These are phyloP conservation scores for Habrosyne pyritoides DNA, from an alignment of 2,888 invertebrate genomes.

Conservation along the genomic window DNA sequence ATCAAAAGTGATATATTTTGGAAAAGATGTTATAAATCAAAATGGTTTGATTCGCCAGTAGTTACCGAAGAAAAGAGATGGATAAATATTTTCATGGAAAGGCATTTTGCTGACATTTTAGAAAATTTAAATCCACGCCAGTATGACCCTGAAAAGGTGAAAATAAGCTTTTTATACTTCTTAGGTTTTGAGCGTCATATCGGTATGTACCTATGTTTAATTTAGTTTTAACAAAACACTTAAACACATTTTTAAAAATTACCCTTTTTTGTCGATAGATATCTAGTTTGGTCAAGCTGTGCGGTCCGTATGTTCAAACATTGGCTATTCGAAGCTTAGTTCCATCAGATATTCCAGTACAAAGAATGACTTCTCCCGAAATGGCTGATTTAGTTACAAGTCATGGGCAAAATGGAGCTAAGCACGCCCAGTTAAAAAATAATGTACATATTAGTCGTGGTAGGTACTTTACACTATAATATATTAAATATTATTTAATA, in stretches of 20 bases:
- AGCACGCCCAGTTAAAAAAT: slow-evolving; percentile 40
- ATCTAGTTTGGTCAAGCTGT: slow-evolving; percentile 69
- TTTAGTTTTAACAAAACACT: too few species aligned
- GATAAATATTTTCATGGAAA: slow-evolving; percentile 75
- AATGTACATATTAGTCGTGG: slow-evolving; percentile 60
- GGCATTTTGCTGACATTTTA: slow-evolving; percentile 71
- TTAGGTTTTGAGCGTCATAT: too few species aligned
- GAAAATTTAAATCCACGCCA: slow-evolving; percentile 75
- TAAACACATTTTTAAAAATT: too few species aligned
- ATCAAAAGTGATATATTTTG: slow-evolving; percentile 77
- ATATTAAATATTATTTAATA: slow-evolving; percentile 5
- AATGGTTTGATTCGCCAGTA: slow-evolving; percentile 60
- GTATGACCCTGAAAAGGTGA: slow-evolving; percentile 78
- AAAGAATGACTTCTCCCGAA: slow-evolving; percentile 73
- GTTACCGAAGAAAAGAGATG: slow-evolving; percentile 57
- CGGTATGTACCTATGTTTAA: too few species aligned
- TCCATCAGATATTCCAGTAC: slow-evolving; percentile 70
- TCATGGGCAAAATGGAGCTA: slow-evolving; percentile 47
- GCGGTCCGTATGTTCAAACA: slow-evolving; percentile 71
- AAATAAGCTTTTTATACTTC: not conserved
- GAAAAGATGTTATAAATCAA: slow-evolving; percentile 70
- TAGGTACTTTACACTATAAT: slow-evolving; percentile 17
- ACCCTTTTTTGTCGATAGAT: slow-evolving; percentile 42
- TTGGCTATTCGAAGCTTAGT: slow-evolving; percentile 68
- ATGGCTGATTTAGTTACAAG: slow-evolving; percentile 71